These are phyloP conservation scores for Lucilia cuprina DNA, from an alignment of 1,140 invertebrate genomes.

Conservation along the genomic window DNA sequence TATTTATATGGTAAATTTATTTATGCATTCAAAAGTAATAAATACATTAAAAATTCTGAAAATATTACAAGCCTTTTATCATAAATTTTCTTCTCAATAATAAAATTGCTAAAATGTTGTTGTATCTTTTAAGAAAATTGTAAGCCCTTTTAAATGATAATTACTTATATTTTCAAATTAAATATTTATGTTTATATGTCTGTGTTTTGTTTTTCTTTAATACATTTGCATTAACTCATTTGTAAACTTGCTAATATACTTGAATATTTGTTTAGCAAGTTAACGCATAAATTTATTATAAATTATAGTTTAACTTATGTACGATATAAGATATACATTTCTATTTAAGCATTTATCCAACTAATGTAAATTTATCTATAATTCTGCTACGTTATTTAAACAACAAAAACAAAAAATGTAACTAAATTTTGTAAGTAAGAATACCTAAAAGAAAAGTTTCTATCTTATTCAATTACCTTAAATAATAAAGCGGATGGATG, in stretches of 20 bases:
- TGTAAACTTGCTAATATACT: conserved; percentile 8
- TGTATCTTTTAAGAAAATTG: no score
- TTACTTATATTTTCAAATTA: not conserved
- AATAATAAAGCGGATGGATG: no score
- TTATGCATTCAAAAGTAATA: not conserved
- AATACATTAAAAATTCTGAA: not conserved
- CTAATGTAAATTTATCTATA: not conserved
- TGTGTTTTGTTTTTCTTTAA: not conserved
- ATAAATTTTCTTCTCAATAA: no score
- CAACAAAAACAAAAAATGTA: not conserved
- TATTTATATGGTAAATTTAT: not conserved
- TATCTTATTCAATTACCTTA: no score
- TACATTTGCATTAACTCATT: not conserved
- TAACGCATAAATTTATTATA: conserved; percentile 29
- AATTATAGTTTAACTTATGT: not conserved
- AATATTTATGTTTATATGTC: not conserved
- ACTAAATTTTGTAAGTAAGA: not conserved
- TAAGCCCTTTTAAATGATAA: not conserved
- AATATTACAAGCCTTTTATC: no score
- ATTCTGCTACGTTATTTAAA: not conserved
- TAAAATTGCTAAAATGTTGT: no score
- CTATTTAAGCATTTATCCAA: not conserved
- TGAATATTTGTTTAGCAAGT: conserved; percentile 28
- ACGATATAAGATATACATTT: not conserved
- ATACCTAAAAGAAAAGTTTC: no score